Conservation (phyloP, 1,140 invertebrate genomes). For the Habropoda laboriosa region DNA sequence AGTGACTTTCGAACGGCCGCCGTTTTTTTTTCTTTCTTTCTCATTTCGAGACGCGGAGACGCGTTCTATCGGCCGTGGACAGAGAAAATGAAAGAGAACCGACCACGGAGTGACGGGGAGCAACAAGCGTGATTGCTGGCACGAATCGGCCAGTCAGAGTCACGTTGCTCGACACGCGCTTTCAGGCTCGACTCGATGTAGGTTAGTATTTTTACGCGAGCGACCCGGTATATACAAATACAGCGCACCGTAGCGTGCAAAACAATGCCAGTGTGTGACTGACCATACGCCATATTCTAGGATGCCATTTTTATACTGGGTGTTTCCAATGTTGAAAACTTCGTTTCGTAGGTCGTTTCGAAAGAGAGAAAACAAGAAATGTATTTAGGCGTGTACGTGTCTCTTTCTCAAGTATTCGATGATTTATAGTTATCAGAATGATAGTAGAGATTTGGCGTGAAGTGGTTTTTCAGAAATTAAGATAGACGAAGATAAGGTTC, state of each 20-base stretch:
- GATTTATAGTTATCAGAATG: too few relatives aligned
- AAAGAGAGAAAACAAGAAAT: too few relatives aligned
- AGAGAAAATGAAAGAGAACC: not conserved
- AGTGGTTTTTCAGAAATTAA: too few relatives aligned
- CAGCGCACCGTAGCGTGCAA: conserved; percentile 2
- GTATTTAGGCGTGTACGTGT: too few relatives aligned
- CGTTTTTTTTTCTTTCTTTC: not conserved
- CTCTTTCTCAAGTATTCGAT: too few relatives aligned
- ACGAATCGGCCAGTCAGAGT: conserved; percentile 65
- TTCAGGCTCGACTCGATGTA: conserved; percentile 69
- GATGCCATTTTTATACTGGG: conserved; percentile 1
- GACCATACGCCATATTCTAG: not conserved
- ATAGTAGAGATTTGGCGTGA: too few relatives aligned
- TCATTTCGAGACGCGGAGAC: not conserved
- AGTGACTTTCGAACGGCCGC: not conserved
- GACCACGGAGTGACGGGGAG: not conserved
- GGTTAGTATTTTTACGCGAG: conserved; percentile 73
- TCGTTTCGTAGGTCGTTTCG: not conserved
- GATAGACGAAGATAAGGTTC: too few relatives aligned
- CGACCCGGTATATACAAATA: conserved; percentile 50
- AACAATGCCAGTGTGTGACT: conserved; percentile 18
- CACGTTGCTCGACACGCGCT: conserved; percentile 80
- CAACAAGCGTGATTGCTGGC: conserved; percentile 19
- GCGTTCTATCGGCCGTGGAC: not conserved
- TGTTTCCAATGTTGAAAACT: not conserved